A percentile compares a stretch with the other conserved stretches of the same genome.
These are phyloP conservation scores for Coluber constrictor DNA, from an alignment of 2,797 vertebrate species.

Conservation along the genomic window DNA sequence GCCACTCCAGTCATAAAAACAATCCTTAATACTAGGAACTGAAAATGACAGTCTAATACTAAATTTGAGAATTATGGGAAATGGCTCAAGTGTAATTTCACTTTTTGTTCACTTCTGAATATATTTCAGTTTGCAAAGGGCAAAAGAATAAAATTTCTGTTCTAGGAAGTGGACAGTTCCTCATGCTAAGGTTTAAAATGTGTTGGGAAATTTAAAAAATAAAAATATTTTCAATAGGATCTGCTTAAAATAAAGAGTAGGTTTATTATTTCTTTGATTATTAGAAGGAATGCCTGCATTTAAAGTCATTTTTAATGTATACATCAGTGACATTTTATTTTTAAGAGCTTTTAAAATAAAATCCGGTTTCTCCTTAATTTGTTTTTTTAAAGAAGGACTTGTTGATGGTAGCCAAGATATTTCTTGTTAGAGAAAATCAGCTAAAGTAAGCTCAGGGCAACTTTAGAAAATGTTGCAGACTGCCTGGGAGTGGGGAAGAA, in stretches of 20 bases:
- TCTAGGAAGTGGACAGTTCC: slow-evolving; percentile 40
- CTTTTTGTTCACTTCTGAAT: slow-evolving; percentile 54
- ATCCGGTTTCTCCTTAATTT: neutral
- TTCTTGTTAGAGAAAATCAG: neutral
- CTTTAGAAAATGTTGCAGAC: neutral
- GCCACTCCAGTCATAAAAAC: slow-evolving; percentile 30
- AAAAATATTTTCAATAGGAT: slow-evolving; percentile 40
- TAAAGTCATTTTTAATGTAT: slow-evolving; percentile 38
- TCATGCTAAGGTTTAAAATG: slow-evolving; percentile 42
- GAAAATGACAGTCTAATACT: slow-evolving; percentile 35
- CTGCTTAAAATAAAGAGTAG: slow-evolving; percentile 50
- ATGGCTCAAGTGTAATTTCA: slow-evolving; percentile 50
- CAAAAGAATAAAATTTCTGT: slow-evolving; percentile 36
- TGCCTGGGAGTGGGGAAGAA: neutral
- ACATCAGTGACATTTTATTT: slow-evolving; percentile 5
- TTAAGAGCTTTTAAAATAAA: neutral
- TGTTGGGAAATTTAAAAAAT: slow-evolving; percentile 48
- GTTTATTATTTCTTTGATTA: slow-evolving; percentile 31
- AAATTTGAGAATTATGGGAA: slow-evolving; percentile 42
- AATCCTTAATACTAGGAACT: slow-evolving; percentile 43
- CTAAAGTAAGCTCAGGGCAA: neutral
- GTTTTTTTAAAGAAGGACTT: neutral
- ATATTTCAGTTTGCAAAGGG: slow-evolving; percentile 46
- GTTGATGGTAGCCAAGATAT: neutral
- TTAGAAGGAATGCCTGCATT: slow-evolving; percentile 37